Conservation (phyloP, 1,140 invertebrate species). For the Eumaeus atala region DNA sequence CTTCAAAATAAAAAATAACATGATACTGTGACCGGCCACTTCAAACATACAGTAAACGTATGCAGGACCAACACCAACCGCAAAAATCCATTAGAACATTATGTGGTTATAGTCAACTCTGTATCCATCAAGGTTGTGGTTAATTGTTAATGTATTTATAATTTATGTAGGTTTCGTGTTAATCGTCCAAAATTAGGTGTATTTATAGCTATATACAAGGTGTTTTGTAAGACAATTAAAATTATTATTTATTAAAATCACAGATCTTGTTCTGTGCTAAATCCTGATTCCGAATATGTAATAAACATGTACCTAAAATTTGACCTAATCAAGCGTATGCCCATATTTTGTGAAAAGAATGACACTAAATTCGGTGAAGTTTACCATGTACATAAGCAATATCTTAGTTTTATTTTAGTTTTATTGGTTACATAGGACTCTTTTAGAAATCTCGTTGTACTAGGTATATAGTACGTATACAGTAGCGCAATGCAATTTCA, state of each 20-base stretch:
- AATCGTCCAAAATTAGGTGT: not conserved
- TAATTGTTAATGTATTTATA: not conserved
- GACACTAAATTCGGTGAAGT: too few relatives aligned
- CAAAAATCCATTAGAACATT: constrained; percentile 2
- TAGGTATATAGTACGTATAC: too few relatives aligned
- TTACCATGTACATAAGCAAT: too few relatives aligned
- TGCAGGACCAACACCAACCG: not conserved
- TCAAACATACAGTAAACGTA: not conserved
- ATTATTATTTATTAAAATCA: too few relatives aligned
- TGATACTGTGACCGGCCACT: not conserved
- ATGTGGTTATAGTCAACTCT: not conserved
- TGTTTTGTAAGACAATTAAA: not conserved
- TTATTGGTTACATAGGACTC: too few relatives aligned
- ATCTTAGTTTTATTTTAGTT: too few relatives aligned
- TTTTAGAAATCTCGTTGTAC: too few relatives aligned
- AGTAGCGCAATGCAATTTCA: too few relatives aligned
- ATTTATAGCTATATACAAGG: not conserved
- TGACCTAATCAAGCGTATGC: too few relatives aligned
- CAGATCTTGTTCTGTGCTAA: too few relatives aligned
- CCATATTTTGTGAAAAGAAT: not conserved
- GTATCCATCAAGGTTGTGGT: not conserved
- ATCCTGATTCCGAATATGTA: too few relatives aligned
- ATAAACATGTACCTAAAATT: too few relatives aligned
- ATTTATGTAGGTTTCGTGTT: not conserved
- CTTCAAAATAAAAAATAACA: not conserved